phyloP scores from a whole-genome alignment of 2,113 vertebrate genomes.

The Pygoscelis adeliae region DNA sequence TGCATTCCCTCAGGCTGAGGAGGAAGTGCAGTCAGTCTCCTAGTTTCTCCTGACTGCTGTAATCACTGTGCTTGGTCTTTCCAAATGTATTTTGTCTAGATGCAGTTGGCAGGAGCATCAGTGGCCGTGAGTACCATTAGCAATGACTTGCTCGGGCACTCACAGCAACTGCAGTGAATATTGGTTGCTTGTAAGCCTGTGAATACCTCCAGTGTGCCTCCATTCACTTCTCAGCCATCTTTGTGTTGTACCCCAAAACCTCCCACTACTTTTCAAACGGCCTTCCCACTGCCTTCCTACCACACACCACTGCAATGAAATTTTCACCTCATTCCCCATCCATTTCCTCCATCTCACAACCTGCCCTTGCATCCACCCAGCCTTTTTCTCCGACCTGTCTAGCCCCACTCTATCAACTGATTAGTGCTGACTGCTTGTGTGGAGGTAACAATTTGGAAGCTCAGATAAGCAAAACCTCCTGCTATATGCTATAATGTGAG shows the following conservation, averaged over 20 bases:
- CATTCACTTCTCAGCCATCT: background rate
- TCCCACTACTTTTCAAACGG: background rate
- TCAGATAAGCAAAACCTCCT: background rate
- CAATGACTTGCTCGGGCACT: background rate
- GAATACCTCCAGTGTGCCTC: background rate
- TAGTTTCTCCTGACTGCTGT: slow-evolving; percentile 34
- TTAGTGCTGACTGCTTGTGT: background rate
- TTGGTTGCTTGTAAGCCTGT: background rate
- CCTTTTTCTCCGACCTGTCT: background rate
- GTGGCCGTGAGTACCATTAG: background rate
- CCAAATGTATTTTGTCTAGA: background rate
- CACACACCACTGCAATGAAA: background rate
- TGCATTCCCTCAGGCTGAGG: background rate
- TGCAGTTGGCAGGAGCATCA: background rate
- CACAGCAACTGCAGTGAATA: background rate
- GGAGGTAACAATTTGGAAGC: background rate
- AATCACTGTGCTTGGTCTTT: background rate
- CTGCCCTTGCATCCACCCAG: background rate
- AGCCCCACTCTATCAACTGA: background rate
- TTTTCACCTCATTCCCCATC: background rate
- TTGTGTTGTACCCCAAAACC: background rate
- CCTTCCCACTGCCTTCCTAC: background rate
- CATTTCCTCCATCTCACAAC: background rate
- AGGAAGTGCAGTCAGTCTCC: background rate
- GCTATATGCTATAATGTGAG: background rate